Base-by-base conservation (phyloP, 2,113 vertebrate species). In the Scophthalmus maximus region DNA sequence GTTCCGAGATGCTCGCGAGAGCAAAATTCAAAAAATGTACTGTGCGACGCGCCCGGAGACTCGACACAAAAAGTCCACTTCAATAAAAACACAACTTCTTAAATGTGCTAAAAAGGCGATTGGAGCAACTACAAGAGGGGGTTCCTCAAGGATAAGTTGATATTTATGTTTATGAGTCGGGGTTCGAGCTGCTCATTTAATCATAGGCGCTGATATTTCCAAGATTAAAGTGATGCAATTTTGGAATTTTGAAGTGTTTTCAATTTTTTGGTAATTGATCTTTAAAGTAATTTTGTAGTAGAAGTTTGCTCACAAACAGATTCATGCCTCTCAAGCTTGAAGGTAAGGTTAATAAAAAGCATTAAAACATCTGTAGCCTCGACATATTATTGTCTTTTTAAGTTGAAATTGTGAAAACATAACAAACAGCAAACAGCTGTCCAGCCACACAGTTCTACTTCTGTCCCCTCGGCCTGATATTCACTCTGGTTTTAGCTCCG, bases 1-100 rank as follows among this genome's bases (percentile, higher is more conserved):
- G n/a, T n/a, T n/a, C n/a, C n/a, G n/a, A n/a, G n/a, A n/a, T n/a
- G 20, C 60, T 63, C 15, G 63, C 56, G 20, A 23, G 59, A 62
- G 63, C 66, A 65, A 65, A 68, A 75, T 67, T 55, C 75, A 83
- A 46, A 83, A 70, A 61, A n/a, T n/a, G n/a, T 20, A 38, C 36
- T 3, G 8, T 8, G 57, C 55, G 65, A 68, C 14, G 1, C 62
- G 22, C 29, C 34, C 36, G 4, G 11, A 69, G 64, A 79, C 47
- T 69, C 38, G 15, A 49, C 30, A 34, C 30, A 23, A 50, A 49
- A n/a, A 53, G 72, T 75, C 34, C 34, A 72, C 66, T 50, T 55
- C 22, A 69, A 12, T 25, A 27, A 47, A 78, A 65, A 62, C 38
- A 15, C 0, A 14, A 66, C 38, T 64, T 71, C 22, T 60, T 11